These are phyloP conservation scores for Phlogophora meticulosa DNA, from an alignment of 2,888 invertebrate species.

Conservation along the genomic window DNA sequence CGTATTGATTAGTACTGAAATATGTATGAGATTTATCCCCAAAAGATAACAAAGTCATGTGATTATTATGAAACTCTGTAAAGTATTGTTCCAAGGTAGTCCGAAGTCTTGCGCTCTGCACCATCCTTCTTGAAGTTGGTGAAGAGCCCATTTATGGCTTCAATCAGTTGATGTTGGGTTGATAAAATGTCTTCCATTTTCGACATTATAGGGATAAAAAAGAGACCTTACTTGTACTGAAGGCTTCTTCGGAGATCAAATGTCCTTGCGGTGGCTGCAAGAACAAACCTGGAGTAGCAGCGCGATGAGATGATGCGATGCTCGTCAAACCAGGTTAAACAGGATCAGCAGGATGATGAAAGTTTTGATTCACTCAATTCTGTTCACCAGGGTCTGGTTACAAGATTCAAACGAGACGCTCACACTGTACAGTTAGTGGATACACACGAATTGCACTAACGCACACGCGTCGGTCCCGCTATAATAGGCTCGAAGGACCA, in stretches of 20 bases:
- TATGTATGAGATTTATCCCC: conserved; percentile 42
- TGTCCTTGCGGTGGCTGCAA: conserved; percentile 14
- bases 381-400: too few relatives aligned
- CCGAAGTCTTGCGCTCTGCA: too few relatives aligned
- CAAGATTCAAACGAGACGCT: too few relatives aligned
- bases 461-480: too few relatives aligned
- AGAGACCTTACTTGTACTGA: conserved; percentile 17
- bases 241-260: conserved; percentile 7
- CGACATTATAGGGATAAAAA: conserved; percentile 8
- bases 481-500: too few relatives aligned
- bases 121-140: too few relatives aligned
- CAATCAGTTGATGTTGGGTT: conserved; percentile 16
- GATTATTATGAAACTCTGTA: conserved; percentile 35
- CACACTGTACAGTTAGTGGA: too few relatives aligned
- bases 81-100: too few relatives aligned
- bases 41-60: conserved; percentile 34
- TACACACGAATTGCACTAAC: too few relatives aligned
- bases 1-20: conserved; percentile 30
- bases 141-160: conserved; percentile 4
- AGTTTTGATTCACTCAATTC: neutral
- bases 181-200: conserved; percentile 23
- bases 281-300: too few relatives aligned
- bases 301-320: too few relatives aligned
- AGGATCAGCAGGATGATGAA: conserved; percentile 7
- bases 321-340: neutral